Base-by-base conservation (phyloP, 2,797 vertebrate genomes). In the Todus mexicanus region DNA sequence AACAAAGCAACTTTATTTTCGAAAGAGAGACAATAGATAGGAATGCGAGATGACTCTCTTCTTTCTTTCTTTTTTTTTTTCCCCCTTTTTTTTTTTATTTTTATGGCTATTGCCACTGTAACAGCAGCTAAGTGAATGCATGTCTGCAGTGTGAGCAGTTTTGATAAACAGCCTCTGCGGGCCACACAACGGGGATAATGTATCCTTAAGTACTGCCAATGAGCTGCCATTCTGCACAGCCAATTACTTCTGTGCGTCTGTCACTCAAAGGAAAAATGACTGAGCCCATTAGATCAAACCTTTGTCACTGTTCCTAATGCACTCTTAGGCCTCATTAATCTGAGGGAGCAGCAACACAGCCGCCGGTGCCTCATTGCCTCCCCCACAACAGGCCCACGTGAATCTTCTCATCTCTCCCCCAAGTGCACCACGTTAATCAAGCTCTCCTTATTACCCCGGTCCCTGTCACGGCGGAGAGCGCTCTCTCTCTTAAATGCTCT, bases 191-290 rank as follows among this genome's bases (percentile, higher is more conserved):
- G 96, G 98, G 98, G 98, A 98, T 98, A 98, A 98, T 98, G 98
- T 98, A 97, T 98, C 98, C 98, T 98, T 98, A 98, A 98, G 98
- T 98, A 98, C 98, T 98, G 97, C 98, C 98, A 98, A 98, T 98
- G 98, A 98, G 98, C 98, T 98, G 97, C 98, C 98, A 98, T 98
- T 98, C 98, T 98, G 97, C 98, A 98, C 98, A 98, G 98, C 98
- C 98, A 98, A 98, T 98, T 98, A 98, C 98, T 98, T 98, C 97
- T 97, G 97, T 97, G 97, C 97, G 98, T 98, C 98, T 98, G 98
- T 98, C 98, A 98, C 98, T 98, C 98, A 98, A 98, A 98, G 98
- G 98, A 98, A 98, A 98, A 98, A 98, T 98, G 98, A 98, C 98
- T 98, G 98, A 98, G 97, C 97, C 98, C 98, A 98, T 98, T 98